Conservation (phyloP, 2,888 invertebrate species). For the Scaptomyza cyrtandrae region DNA sequence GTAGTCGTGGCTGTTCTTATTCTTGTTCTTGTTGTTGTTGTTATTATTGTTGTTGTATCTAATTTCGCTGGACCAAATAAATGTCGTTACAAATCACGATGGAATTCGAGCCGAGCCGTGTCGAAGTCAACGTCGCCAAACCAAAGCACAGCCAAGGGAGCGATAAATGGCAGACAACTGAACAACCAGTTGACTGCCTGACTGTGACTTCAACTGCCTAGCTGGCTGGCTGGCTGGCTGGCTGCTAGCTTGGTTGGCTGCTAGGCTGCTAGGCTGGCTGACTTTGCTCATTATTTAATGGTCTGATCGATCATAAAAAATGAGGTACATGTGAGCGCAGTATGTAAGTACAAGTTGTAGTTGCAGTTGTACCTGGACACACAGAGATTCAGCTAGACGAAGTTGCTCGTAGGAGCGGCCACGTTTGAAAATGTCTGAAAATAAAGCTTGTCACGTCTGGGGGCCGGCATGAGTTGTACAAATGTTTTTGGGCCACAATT, state of each 20-base stretch:
- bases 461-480: constrained; percentile 72
- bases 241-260: neutral
- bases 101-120: constrained; percentile 74
- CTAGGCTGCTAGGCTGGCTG: constrained; percentile 21
- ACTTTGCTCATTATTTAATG: constrained; percentile 80
- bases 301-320: constrained; percentile 84
- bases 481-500: constrained; percentile 81
- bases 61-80: constrained; percentile 79
- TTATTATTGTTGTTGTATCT: constrained; percentile 52
- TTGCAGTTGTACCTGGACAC: constrained; percentile 64
- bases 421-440: constrained; percentile 65
- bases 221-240: constrained; percentile 7
- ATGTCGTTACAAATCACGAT: constrained; percentile 83
- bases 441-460: constrained; percentile 73
- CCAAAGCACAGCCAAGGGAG: constrained; percentile 74
- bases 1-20: constrained; percentile 31
- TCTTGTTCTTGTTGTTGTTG: constrained; percentile 19
- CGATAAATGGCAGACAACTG: constrained; percentile 72
- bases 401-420: constrained; percentile 65
- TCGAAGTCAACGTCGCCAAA: constrained; percentile 45
- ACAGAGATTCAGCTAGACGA: constrained; percentile 16
- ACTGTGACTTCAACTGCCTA: constrained; percentile 6
- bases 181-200: constrained; percentile 43
- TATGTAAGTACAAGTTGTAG: constrained; percentile 73
- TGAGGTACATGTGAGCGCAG: constrained; percentile 75